phyloP scores from a whole-genome alignment of 2,797 vertebrate genomes.

The Psittacula derbiana region DNA sequence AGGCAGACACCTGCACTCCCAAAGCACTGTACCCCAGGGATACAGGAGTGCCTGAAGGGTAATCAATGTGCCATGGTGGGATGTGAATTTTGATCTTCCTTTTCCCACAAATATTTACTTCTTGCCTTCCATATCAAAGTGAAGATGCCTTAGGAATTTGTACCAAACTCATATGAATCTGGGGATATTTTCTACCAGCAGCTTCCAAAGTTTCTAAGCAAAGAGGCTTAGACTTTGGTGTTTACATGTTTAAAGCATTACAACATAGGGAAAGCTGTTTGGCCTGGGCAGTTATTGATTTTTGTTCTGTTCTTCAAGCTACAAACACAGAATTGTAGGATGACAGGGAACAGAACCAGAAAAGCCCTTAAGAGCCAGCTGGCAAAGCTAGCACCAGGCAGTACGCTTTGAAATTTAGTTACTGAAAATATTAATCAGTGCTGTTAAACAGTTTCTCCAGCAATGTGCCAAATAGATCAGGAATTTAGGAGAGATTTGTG shows the following conservation, averaged over 20 bases:
- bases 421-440: slow-evolving; percentile 30
- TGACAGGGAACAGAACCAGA: neutral
- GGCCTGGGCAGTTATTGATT: neutral
- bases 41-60: neutral
- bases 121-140: neutral
- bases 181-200: neutral
- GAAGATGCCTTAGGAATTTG: neutral
- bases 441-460: slow-evolving; percentile 11
- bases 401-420: neutral
- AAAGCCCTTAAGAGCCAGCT: neutral
- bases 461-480: neutral
- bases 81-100: neutral
- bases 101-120: neutral
- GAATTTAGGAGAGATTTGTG: slow-evolving; percentile 5
- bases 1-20: neutral
- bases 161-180: neutral
- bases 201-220: neutral
- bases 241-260: slow-evolving; percentile 8
- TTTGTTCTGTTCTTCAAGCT: neutral
- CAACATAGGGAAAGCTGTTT: neutral
- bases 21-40: neutral
- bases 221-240: slow-evolving; percentile 16
- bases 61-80: neutral
- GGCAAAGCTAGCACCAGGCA: neutral
- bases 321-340: neutral